Evolutionary conservation across 37 sponge, comb jelly and placozoan species (phyloP).

Genomic region (Hexactinellida sp.): DNA sequence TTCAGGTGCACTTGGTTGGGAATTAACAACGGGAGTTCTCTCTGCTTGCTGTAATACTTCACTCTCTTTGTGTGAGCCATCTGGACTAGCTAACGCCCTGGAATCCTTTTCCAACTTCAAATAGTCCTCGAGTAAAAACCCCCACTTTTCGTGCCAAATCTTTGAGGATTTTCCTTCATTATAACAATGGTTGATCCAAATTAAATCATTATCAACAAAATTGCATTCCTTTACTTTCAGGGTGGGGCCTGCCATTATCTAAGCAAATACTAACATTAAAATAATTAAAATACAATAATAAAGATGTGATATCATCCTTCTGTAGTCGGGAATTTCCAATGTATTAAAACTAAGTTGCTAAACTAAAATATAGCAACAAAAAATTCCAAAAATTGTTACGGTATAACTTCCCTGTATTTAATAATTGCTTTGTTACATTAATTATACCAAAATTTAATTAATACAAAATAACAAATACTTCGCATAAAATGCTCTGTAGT

Average conservation of each 20-base stretch:
- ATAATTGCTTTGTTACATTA: no score
- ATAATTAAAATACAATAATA: no score
- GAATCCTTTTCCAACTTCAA: neutral
- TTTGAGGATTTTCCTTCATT: neutral
- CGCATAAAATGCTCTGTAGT: no score
- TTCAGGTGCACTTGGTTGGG: neutral
- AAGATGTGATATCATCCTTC: no score
- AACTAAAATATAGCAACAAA: no score
- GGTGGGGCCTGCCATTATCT: neutral
- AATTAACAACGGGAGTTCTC: neutral
- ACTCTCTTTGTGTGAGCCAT: neutral
- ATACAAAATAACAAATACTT: no score
- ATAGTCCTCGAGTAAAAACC: constrained; percentile 12
- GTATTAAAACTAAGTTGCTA: no score
- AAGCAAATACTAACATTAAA: no score
- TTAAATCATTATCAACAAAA: neutral
- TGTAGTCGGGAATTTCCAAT: no score
- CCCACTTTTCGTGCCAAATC: neutral
- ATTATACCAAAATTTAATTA: no score
- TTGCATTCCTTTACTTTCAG: neutral
- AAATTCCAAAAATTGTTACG: no score
- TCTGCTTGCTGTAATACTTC: neutral
- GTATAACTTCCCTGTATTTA: no score
- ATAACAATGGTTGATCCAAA: neutral
- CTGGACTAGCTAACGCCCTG: neutral